A percentile compares a stretch with the other conserved stretches of the same genome.
These are phyloP conservation scores for Heliothis virescens DNA, from an alignment of 1,140 invertebrate species.

Conservation along the genomic window DNA sequence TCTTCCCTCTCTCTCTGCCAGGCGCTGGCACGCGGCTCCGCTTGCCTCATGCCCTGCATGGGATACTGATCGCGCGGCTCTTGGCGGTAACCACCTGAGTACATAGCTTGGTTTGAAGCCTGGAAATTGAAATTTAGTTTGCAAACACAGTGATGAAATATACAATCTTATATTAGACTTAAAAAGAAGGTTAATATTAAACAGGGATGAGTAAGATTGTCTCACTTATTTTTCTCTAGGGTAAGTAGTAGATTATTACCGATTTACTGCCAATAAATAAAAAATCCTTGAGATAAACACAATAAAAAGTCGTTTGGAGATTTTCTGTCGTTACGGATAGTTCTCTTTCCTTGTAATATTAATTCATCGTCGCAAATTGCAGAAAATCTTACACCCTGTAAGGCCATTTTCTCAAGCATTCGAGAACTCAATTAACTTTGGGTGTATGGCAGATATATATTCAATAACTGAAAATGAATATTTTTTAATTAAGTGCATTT, in stretches of 20 bases:
- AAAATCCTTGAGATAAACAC: too few relatives aligned
- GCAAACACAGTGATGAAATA: slow-evolving; percentile 67
- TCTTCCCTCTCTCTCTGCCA: slow-evolving; percentile 67
- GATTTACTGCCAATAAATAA: too few relatives aligned
- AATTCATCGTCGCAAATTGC: too few relatives aligned
- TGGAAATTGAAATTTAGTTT: slow-evolving; percentile 81
- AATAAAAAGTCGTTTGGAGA: too few relatives aligned
- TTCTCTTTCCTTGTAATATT: too few relatives aligned
- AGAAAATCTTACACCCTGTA: too few relatives aligned
- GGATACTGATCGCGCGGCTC: slow-evolving; percentile 65
- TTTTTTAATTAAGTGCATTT: too few relatives aligned
- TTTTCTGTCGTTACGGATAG: too few relatives aligned
- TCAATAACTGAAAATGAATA: too few relatives aligned
- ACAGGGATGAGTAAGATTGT: background rate
- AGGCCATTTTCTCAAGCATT: too few relatives aligned
- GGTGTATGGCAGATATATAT: too few relatives aligned
- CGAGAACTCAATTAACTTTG: too few relatives aligned
- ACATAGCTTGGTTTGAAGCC: slow-evolving; percentile 78
- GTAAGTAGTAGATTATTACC: background rate
- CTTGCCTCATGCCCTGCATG: slow-evolving; percentile 47
- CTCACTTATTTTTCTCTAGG: background rate
- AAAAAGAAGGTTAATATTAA: slow-evolving; percentile 12
- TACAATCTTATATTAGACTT: slow-evolving; percentile 45
- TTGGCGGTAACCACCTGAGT: slow-evolving; percentile 75
- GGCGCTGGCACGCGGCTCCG: slow-evolving; percentile 42